Conservation (phyloP, 2,888 invertebrate species). For the Microctonus brassicae region DNA sequence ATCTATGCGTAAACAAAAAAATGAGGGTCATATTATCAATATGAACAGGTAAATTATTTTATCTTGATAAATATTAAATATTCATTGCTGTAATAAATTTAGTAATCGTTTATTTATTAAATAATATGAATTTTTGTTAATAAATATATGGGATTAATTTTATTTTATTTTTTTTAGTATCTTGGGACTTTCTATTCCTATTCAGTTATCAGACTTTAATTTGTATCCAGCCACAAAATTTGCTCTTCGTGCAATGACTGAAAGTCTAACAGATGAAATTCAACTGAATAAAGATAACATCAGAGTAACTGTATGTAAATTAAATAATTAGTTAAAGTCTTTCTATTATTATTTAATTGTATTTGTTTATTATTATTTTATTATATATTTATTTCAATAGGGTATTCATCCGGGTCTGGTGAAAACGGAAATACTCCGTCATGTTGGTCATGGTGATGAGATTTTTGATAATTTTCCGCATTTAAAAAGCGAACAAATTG, state of each 20-base stretch:
- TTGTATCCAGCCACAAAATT: slow-evolving; percentile 66
- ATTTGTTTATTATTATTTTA: not conserved
- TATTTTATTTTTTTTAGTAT: slow-evolving; percentile 28
- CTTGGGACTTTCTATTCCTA: slow-evolving; percentile 33
- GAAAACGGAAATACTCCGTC: slow-evolving; percentile 70
- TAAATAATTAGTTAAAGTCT: too few species aligned
- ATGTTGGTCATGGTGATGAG: slow-evolving; percentile 35
- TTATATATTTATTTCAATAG: slow-evolving; percentile 65
- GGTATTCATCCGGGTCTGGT: slow-evolving; percentile 77
- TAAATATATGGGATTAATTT: not conserved
- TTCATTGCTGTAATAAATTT: too few species aligned
- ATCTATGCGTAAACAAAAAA: slow-evolving; percentile 50
- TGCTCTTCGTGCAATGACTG: slow-evolving; percentile 69
- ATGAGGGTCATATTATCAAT: slow-evolving; percentile 54
- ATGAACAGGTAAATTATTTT: slow-evolving; percentile 59
- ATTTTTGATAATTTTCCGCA: slow-evolving; percentile 39
- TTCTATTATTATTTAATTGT: not conserved
- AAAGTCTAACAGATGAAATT: slow-evolving; percentile 69
- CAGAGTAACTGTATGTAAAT: slow-evolving; percentile 61
- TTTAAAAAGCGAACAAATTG: slow-evolving; percentile 67
- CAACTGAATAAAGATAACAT: slow-evolving; percentile 60
- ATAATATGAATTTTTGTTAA: not conserved
- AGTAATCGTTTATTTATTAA: too few species aligned
- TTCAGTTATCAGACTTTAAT: slow-evolving; percentile 21
- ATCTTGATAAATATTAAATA: too few species aligned